Conservation (phyloP, 2,888 invertebrate species). For the Monopis laevigella region DNA sequence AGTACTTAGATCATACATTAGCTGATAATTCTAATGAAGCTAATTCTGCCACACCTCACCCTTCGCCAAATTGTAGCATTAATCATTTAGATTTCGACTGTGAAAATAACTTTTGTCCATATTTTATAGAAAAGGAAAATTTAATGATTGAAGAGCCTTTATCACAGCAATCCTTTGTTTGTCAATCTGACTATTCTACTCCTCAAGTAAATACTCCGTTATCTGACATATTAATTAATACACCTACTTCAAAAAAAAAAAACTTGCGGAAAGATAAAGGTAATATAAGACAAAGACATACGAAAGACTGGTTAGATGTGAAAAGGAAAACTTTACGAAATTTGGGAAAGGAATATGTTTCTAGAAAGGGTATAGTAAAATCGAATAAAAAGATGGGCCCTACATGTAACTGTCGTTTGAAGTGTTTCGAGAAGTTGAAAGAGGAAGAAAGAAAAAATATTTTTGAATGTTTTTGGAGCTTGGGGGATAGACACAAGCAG, state of each 20-base stretch:
- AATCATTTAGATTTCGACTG: neutral
- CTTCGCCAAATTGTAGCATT: neutral
- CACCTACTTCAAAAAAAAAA: neutral
- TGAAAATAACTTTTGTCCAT: neutral
- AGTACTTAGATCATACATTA: no score
- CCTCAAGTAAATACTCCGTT: no score
- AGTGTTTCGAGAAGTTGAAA: conserved; percentile 12
- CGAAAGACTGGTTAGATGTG: neutral
- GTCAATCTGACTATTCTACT: neutral
- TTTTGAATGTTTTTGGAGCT: conserved; percentile 14
- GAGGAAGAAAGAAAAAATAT: conserved; percentile 10
- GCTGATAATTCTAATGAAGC: no score
- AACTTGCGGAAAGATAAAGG: neutral
- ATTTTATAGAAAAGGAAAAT: neutral
- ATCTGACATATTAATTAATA: no score
- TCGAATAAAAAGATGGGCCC: neutral
- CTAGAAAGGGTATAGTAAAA: neutral
- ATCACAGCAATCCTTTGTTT: neutral
- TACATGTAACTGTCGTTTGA: conserved; percentile 1
- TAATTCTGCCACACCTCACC: no score
- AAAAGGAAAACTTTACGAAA: neutral
- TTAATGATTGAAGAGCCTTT: neutral
- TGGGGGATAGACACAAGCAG: conserved; percentile 13
- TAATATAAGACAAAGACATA: conserved; percentile 1
- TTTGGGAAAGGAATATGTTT: neutral